Percentiles rank a stretch among this genome's conserved stretches.
These are phyloP conservation scores for Pelmatolapia mariae DNA, from an alignment of 2,113 vertebrate species.

Conservation along the genomic window DNA sequence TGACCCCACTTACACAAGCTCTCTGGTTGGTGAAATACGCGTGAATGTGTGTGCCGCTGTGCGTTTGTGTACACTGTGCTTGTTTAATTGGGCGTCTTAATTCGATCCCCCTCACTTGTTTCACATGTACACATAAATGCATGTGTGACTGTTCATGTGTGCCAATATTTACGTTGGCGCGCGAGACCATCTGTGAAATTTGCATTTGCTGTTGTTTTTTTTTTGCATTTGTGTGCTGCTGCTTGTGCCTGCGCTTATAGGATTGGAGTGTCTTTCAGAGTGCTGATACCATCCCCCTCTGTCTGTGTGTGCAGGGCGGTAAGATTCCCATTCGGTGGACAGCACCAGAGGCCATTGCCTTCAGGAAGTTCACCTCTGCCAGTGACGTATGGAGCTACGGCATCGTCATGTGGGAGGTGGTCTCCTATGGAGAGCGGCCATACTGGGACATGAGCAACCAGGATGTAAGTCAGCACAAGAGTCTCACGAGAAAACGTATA, in stretches of 20 bases:
- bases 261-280: neutral
- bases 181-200: neutral
- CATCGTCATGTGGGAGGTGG: conserved; percentile 81
- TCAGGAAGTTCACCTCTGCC: conserved; percentile 77
- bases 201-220: conserved; percentile 4
- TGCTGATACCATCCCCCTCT: neutral
- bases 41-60: neutral
- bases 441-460: conserved; percentile 83
- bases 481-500: neutral
- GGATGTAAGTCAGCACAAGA: conserved; percentile 61
- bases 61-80: neutral
- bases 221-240: neutral
- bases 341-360: conserved; percentile 77
- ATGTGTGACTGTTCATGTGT: neutral
- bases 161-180: conserved; percentile 28
- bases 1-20: conserved; percentile 95
- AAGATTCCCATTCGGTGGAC: conserved; percentile 81
- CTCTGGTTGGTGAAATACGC: conserved; percentile 74
- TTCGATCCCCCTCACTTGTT: conserved; percentile 1
- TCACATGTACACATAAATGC: conserved; percentile 11
- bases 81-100: conserved; percentile 31
- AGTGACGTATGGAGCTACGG: conserved; percentile 80
- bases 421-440: conserved; percentile 77
- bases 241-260: neutral
- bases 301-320: conserved; percentile 60